These are phyloP conservation scores for Itoplectis maculator DNA, from an alignment of 2,888 invertebrate species.

Conservation along the genomic window DNA sequence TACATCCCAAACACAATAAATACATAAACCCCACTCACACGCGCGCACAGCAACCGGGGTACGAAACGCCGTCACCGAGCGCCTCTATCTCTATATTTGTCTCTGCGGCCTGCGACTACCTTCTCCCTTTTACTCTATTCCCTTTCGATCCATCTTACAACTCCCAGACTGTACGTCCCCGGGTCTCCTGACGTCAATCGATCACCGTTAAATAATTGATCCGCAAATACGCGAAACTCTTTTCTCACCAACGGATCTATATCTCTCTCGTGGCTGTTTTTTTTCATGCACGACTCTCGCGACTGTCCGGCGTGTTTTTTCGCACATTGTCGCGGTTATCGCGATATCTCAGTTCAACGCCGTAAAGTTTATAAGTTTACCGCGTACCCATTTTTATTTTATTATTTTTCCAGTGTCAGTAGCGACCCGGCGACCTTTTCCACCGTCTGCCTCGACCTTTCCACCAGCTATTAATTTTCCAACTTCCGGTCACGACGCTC, in stretches of 20 bases:
- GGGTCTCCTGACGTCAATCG: constrained; percentile 15
- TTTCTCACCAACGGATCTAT: neutral
- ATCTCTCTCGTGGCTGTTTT: neutral
- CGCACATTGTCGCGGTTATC: neutral
- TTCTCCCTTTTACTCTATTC: neutral
- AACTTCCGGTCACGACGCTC: neutral
- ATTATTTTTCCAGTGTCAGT: too few species aligned
- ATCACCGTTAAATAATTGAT: constrained; percentile 55
- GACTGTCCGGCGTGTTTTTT: neutral
- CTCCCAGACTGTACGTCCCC: neutral
- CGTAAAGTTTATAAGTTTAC: neutral
- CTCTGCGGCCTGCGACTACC: neutral
- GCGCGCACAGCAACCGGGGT: neutral
- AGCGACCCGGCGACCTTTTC: too few species aligned
- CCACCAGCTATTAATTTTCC: neutral
- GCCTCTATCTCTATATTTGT: constrained; percentile 53
- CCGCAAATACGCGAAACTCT: constrained; percentile 27
- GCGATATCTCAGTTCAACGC: neutral
- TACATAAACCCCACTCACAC: constrained; percentile 12
- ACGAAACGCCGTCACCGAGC: neutral
- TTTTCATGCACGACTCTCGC: neutral
- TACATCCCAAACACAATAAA: constrained; percentile 29
- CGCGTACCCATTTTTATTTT: neutral
- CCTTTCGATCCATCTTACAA: constrained; percentile 37
- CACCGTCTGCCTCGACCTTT: neutral